Evolutionary conservation across 2,797 vertebrate genomes (phyloP).

Genomic region (Sarcophilus harrisii): DNA sequence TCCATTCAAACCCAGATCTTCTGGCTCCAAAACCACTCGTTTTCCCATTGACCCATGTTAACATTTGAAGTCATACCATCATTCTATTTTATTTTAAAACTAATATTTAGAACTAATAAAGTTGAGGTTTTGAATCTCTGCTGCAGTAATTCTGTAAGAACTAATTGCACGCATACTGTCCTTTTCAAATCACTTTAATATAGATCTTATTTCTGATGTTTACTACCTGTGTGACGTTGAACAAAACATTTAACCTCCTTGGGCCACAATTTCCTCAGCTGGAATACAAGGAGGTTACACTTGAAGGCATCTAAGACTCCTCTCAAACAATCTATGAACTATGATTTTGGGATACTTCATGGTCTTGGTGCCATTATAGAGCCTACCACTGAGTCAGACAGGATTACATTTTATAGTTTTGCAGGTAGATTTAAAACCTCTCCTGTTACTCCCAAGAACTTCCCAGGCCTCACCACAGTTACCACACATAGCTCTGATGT

Average conservation of each 20-base stretch:
- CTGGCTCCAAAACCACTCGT: background rate
- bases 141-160: background rate
- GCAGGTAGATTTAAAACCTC: background rate
- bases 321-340: background rate
- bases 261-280: background rate
- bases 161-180: background rate
- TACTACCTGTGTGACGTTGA: background rate
- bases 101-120: background rate
- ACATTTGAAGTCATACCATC: background rate
- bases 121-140: background rate
- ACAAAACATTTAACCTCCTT: too few relatives aligned
- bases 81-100: background rate
- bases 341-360: background rate
- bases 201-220: background rate
- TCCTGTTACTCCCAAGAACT: background rate
- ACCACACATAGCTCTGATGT: too few relatives aligned
- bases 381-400: constrained; percentile 10
- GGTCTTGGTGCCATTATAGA: constrained; percentile 1
- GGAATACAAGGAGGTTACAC: background rate
- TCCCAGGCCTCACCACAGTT: too few relatives aligned
- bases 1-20: background rate
- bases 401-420: background rate
- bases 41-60: background rate
- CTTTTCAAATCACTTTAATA: background rate
- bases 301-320: background rate